Evolutionary conservation across 1,140 invertebrate species (phyloP).

Genomic region (Carposina sasakii): DNA sequence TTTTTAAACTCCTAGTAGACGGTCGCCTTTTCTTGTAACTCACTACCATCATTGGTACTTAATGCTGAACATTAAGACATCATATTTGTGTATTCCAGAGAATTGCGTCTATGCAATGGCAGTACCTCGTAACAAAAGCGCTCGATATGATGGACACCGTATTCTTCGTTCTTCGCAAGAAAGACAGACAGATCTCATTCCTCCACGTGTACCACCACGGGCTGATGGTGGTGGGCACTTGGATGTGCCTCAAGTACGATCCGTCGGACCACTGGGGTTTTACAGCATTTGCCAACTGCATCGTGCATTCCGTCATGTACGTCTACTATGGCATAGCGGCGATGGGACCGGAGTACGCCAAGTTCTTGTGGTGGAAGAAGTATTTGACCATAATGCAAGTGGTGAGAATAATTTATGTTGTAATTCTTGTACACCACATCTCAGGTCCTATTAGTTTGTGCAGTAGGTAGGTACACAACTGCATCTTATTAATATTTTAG

Average conservation of each 20-base stretch:
- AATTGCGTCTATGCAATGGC: slow-evolving; percentile 36
- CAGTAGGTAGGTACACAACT: too few relatives aligned
- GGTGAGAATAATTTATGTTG: slow-evolving; percentile 73
- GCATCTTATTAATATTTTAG: too few relatives aligned
- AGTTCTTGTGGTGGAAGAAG: slow-evolving; percentile 95
- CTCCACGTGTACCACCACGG: slow-evolving; percentile 96
- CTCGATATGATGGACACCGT: slow-evolving; percentile 80
- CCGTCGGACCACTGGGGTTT: slow-evolving; percentile 81
- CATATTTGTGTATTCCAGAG: slow-evolving; percentile 28
- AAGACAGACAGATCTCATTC: slow-evolving; percentile 90
- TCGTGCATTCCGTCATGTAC: slow-evolving; percentile 94
- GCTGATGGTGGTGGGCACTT: slow-evolving; percentile 91
- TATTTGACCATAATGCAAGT: slow-evolving; percentile 91
- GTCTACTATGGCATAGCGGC: slow-evolving; percentile 91
- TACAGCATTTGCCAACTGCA: slow-evolving; percentile 91
- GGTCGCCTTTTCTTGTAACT: neutral
- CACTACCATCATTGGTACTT: neutral
- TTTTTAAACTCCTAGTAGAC: neutral
- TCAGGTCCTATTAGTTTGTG: too few relatives aligned
- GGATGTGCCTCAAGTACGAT: slow-evolving; percentile 78
- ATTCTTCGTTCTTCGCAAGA: slow-evolving; percentile 92
- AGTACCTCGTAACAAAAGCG: slow-evolving; percentile 33
- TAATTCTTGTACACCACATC: neutral
- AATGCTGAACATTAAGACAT: neutral
- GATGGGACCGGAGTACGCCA: slow-evolving; percentile 88